Evolutionary conservation across 2,113 vertebrate species (phyloP).

Genomic region (Petromus typicus): DNA sequence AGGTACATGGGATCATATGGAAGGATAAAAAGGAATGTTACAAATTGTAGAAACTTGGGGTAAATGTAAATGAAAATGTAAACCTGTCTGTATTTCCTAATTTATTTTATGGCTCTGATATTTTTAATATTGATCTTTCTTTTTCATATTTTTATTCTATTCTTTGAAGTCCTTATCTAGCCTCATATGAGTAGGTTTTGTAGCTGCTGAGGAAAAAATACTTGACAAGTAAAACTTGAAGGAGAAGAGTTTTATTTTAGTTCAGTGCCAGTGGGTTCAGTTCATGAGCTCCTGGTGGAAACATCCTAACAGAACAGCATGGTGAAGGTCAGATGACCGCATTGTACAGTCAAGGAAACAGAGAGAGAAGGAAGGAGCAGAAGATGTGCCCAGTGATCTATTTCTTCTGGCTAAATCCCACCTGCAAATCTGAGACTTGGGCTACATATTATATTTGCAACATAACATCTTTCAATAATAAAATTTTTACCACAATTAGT

Average conservation of each 20-base stretch:
- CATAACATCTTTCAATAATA: background rate
- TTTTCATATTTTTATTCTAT: background rate
- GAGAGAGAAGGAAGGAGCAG: background rate
- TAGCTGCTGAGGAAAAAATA: background rate
- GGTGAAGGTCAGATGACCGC: background rate
- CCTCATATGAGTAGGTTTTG: background rate
- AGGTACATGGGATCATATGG: background rate
- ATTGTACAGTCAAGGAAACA: background rate
- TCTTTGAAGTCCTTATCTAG: background rate
- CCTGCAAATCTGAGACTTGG: background rate
- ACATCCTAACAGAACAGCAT: background rate
- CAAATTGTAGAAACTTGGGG: background rate
- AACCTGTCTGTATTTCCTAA: background rate
- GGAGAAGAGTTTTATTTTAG: background rate
- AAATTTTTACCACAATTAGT: background rate
- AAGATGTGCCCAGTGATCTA: background rate
- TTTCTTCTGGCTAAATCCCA: background rate
- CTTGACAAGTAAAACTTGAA: background rate
- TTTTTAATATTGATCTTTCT: background rate
- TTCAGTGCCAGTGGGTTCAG: background rate
- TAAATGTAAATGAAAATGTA: background rate
- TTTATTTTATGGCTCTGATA: background rate
- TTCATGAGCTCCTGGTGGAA: background rate
- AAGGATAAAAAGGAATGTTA: background rate
- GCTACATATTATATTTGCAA: background rate